A percentile compares a stretch with the other conserved stretches of the same genome.
phyloP scores from a whole-genome alignment of 1,140 invertebrate species.

The Heterodera carotae region DNA sequence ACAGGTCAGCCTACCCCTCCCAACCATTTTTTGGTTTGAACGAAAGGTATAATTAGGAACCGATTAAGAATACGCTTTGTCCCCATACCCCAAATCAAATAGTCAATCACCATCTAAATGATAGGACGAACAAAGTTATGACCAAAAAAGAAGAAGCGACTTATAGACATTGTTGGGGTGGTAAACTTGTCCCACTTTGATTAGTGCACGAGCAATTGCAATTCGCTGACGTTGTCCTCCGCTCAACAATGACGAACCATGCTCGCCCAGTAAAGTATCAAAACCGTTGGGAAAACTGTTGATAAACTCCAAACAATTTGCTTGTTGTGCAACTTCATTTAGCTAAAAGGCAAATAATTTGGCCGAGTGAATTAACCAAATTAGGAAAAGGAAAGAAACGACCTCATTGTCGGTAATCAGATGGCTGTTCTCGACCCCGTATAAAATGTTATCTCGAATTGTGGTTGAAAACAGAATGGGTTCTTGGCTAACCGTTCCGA shows the following conservation, averaged over 20 bases:
- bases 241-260: constrained; percentile 68
- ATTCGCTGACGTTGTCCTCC: constrained; percentile 65
- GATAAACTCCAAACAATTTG: constrained; percentile 68
- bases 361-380: neutral
- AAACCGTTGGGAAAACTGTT: constrained; percentile 67
- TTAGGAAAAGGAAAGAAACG: neutral
- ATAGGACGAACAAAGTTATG: too few species aligned
- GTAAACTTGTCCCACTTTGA: constrained; percentile 68
- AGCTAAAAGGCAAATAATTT: constrained; percentile 28
- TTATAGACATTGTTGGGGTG: too few species aligned
- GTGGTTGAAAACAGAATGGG: constrained; percentile 68
- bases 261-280: constrained; percentile 69
- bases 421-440: constrained; percentile 66
- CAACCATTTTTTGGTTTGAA: too few species aligned
- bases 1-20: too few species aligned
- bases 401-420: constrained; percentile 58
- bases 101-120: too few species aligned
- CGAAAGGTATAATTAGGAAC: too few species aligned
- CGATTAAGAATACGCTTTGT: too few species aligned
- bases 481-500: constrained; percentile 65
- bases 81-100: too few species aligned
- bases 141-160: too few species aligned
- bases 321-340: constrained; percentile 66
- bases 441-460: constrained; percentile 67
- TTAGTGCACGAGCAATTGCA: constrained; percentile 63